Conservation (phyloP, 2,113 vertebrate genomes). For the Arenaria interpres region DNA sequence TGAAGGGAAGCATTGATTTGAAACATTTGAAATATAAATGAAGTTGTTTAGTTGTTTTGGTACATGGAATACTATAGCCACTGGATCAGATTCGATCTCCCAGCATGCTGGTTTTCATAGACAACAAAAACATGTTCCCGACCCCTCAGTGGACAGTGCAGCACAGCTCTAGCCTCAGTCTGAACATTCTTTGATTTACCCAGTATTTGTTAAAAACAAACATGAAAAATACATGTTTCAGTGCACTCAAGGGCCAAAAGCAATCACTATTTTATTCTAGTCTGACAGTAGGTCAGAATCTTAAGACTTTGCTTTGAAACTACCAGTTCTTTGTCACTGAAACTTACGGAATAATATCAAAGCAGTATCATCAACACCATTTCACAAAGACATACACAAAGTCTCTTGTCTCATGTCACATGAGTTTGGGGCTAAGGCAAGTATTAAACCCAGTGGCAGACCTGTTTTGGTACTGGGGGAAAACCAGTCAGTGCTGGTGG, state of each 20-base stretch:
- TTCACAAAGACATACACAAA: not conserved
- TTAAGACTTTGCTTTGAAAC: not conserved
- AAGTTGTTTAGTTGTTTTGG: constrained; percentile 63
- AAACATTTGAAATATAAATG: constrained; percentile 82
- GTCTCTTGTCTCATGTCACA: not conserved
- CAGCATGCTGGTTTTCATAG: constrained; percentile 5
- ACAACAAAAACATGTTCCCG: not conserved
- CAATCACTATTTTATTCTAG: not conserved
- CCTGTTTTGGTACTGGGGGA: not conserved
- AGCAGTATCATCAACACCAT: not conserved
- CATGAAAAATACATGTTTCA: constrained; percentile 27
- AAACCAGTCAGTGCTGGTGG: accelerated
- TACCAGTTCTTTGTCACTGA: not conserved
- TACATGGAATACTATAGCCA: constrained; percentile 40
- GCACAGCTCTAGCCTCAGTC: not conserved
- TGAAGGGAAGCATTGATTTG: constrained; percentile 76
- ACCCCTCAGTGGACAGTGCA: not conserved
- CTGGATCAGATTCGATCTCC: constrained; percentile 6
- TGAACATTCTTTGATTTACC: constrained; percentile 17
- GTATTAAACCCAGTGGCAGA: not conserved
- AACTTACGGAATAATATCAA: not conserved
- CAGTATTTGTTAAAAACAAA: constrained; percentile 21
- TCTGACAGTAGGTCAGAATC: not conserved
- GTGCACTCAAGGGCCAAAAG: not conserved
- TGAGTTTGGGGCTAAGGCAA: not conserved